Conservation (phyloP, 2,113 vertebrate genomes). For the Ranitomeya imitator region DNA sequence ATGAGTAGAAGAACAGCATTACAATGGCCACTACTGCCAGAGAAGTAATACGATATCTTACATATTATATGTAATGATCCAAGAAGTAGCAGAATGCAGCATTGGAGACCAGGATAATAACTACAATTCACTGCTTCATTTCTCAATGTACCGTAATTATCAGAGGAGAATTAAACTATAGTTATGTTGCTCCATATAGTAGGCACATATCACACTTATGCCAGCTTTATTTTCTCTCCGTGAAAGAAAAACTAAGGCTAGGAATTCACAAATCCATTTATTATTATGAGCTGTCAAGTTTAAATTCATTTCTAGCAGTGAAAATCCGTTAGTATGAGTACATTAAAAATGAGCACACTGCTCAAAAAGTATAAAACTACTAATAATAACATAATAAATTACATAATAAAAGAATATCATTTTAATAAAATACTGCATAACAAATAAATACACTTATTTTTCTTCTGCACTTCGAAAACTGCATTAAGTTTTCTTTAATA, state of each 20-base stretch:
- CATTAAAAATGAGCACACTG: slow-evolving; percentile 53
- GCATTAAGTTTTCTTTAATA: slow-evolving; percentile 48
- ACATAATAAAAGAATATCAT: slow-evolving; percentile 45
- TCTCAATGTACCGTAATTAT: slow-evolving; percentile 50
- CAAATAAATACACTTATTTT: slow-evolving; percentile 51
- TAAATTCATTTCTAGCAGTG: slow-evolving; percentile 44
- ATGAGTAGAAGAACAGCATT: not conserved
- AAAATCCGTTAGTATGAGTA: slow-evolving; percentile 44
- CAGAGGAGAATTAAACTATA: slow-evolving; percentile 49
- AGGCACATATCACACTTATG: slow-evolving; percentile 43
- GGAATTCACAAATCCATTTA: slow-evolving; percentile 42
- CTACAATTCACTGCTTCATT: slow-evolving; percentile 50
- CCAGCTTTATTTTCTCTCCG: slow-evolving; percentile 47
- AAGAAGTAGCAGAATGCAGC: not conserved
- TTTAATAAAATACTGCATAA: slow-evolving; percentile 49
- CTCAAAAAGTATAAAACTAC: slow-evolving; percentile 42
- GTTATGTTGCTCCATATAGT: slow-evolving; percentile 31
- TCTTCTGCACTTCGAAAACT: slow-evolving; percentile 40
- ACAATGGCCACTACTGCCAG: not conserved
- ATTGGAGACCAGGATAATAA: slow-evolving; percentile 33
- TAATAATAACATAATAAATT: slow-evolving; percentile 55
- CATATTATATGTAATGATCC: slow-evolving; percentile 40
- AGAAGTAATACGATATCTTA: not conserved
- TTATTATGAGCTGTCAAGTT: slow-evolving; percentile 51
- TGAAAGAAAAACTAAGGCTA: slow-evolving; percentile 27